These are phyloP conservation scores for Simalia tracyae DNA, from an alignment of 2,797 vertebrate species.

Conservation along the genomic window DNA sequence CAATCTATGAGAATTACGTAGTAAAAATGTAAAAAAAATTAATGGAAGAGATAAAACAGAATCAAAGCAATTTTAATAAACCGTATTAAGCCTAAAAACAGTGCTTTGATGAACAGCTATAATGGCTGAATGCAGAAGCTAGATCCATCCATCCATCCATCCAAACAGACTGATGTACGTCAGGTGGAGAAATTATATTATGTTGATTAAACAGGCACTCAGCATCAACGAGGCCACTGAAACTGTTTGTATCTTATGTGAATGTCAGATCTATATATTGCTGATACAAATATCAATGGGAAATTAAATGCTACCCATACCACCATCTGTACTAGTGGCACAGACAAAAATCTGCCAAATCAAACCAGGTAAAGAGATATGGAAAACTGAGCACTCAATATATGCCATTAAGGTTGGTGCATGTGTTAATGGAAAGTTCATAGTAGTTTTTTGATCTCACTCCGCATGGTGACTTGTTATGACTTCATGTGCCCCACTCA, in stretches of 20 bases:
- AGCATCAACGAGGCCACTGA: slow-evolving; percentile 39
- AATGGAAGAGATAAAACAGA: slow-evolving; percentile 66
- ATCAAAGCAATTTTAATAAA: slow-evolving; percentile 78
- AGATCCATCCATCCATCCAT: neutral
- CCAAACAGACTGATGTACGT: slow-evolving; percentile 66
- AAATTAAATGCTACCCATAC: slow-evolving; percentile 18
- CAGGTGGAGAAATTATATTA: slow-evolving; percentile 62
- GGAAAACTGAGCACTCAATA: slow-evolving; percentile 1
- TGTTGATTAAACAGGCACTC: slow-evolving; percentile 45
- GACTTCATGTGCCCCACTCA: neutral
- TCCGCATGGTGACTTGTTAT: neutral
- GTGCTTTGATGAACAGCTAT: neutral
- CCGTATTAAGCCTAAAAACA: slow-evolving; percentile 14
- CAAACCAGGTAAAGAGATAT: neutral
- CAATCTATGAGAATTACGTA: neutral
- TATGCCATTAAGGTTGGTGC: neutral
- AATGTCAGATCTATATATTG: neutral
- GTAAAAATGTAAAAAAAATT: neutral
- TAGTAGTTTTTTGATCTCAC: neutral
- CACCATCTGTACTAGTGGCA: slow-evolving; percentile 24
- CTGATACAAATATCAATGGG: slow-evolving; percentile 22
- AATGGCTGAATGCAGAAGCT: slow-evolving; percentile 7
- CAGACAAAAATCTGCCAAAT: neutral
- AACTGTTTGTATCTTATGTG: neutral
- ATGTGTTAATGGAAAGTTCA: neutral